Conservation (phyloP, 2,113 vertebrate genomes). For the Pogonocichla stellata region DNA sequence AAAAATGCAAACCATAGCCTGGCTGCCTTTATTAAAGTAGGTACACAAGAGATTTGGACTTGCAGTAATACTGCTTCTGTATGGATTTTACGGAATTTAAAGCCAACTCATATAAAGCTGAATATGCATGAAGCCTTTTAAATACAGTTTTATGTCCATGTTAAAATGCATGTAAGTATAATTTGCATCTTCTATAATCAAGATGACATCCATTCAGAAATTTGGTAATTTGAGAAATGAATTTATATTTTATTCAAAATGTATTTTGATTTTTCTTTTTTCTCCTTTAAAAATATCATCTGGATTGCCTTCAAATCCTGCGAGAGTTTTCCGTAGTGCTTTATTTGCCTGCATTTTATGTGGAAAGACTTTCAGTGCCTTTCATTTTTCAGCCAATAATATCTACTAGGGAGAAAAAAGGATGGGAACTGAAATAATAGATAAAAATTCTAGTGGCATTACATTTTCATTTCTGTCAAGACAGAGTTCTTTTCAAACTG, state of each 20-base stretch:
- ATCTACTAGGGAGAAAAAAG: neutral
- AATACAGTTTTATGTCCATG: neutral
- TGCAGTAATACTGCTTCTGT: neutral
- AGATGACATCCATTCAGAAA: neutral
- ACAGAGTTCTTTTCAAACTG: neutral
- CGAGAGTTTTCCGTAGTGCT: neutral
- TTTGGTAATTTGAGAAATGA: neutral
- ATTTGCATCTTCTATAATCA: neutral
- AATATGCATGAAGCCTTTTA: neutral
- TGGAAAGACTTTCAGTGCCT: neutral
- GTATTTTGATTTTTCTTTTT: neutral
- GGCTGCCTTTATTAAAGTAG: conserved; percentile 94
- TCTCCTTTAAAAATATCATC: neutral
- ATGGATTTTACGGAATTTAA: neutral
- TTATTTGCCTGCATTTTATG: neutral
- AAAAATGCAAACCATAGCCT: conserved; percentile 97
- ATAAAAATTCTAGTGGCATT: neutral
- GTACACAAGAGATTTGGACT: neutral
- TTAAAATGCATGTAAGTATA: neutral
- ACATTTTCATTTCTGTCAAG: neutral
- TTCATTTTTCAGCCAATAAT: neutral
- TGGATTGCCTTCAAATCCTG: neutral
- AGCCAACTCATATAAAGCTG: neutral
- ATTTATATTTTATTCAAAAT: neutral
- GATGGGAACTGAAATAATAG: neutral